Base-by-base conservation (phyloP, 2,888 invertebrate species). In the Mellilla xanthometata region DNA sequence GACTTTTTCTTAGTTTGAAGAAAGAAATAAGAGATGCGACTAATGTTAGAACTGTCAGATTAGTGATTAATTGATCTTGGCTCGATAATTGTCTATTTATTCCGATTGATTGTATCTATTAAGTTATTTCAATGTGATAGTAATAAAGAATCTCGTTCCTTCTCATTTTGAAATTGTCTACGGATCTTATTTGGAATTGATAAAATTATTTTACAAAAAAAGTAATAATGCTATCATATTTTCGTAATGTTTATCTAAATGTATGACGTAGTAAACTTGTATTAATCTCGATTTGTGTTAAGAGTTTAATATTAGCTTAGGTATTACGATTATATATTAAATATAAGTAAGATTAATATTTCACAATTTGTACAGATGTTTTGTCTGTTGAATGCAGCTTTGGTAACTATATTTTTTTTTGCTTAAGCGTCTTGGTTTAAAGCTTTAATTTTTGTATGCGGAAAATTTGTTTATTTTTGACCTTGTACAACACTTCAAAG, bases 201-300 rank as follows among this genome's bases (percentile, higher is more conserved):
- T 19, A 27, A 68, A 77, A 81, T 77, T 53, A 59, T 58, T 54
- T 51, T 34, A 24, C 24, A 44, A 51, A 40, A 47, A 68, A 62
- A 64, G 55, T 67, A 68, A 46, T 49, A 69, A 24, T 24, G 8
- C 24, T 65, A 68, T 74, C 49, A 80, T 86, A 85, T 86, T 87
- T 86, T 86, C 73, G 71, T 82, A 81, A 77, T 66, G 67, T 78
- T 74, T 84, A 80, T 76, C 66, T 72, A 59, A 67, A 70, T 68
- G 50, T 62, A 19, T 19, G 62, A 52, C 43, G 53, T 55, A 55
- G 55, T 43, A 44, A 48, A 39, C 44, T 51, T 49, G 35, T 57
- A 51, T 54, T 50, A 46, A 39, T 50, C 43, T 49, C 46, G 44
- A 47, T 42, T 35, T 40, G 35, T 46, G 46, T 49, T 49, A 52